These are phyloP conservation scores for Vimba vimba DNA, from an alignment of 2,113 vertebrate species.

Conservation along the genomic window DNA sequence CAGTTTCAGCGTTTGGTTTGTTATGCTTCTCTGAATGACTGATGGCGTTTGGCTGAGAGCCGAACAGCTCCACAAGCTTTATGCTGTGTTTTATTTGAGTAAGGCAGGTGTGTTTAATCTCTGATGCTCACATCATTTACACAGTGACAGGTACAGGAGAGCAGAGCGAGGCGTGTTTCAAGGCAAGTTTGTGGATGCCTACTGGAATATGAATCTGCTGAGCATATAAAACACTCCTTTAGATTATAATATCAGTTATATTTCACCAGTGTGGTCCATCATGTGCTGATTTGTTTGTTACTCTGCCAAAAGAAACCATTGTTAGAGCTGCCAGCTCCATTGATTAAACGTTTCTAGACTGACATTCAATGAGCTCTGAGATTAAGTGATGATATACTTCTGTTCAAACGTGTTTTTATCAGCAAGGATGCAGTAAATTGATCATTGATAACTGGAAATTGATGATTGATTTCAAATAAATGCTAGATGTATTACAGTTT, in stretches of 20 bases:
- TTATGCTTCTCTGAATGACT: slow-evolving; percentile 10
- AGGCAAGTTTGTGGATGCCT: neutral
- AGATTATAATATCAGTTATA: neutral
- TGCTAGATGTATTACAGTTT: neutral
- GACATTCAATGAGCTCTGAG: neutral
- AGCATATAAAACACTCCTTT: neutral
- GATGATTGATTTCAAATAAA: neutral
- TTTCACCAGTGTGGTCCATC: neutral
- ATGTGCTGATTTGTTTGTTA: neutral
- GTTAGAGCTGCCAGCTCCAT: neutral
- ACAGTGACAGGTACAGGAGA: neutral
- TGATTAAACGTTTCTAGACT: neutral
- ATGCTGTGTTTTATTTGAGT: neutral
- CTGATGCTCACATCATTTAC: neutral
- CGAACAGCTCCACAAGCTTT: neutral
- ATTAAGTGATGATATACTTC: neutral
- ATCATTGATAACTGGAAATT: too few relatives aligned
- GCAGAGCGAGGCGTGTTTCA: neutral
- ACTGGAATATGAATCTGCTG: neutral
- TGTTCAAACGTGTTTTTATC: neutral
- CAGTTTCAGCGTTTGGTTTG: neutral
- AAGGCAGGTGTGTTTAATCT: slow-evolving; percentile 8
- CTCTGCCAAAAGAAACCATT: neutral
- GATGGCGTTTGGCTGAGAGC: slow-evolving; percentile 2
- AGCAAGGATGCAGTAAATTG: too few relatives aligned